Evolutionary conservation across 2,888 invertebrate species (phyloP).

Genomic region (Philereme transversata): DNA sequence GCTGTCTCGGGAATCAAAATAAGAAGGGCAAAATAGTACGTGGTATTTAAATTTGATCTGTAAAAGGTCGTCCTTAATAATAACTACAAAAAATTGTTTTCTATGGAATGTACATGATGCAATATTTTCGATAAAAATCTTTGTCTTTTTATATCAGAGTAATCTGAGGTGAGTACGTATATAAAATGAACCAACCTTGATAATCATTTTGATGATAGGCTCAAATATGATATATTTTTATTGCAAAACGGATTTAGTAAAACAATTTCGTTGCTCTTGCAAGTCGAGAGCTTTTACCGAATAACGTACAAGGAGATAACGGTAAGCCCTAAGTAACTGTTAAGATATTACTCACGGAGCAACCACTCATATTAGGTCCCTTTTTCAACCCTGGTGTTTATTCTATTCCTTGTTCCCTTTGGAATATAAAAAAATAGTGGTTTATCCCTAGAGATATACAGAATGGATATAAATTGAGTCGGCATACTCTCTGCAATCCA

Average conservation of each 20-base stretch:
- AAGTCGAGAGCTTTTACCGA: conserved; percentile 16
- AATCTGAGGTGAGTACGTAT: neutral
- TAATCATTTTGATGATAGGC: neutral
- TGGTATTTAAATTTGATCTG: too few species aligned
- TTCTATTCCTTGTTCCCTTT: conserved; percentile 4
- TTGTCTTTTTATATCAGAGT: too few species aligned
- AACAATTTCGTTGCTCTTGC: conserved; percentile 23
- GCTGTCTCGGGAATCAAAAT: too few species aligned
- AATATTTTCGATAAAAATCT: too few species aligned
- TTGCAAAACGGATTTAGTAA: conserved; percentile 13
- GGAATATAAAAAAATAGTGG: neutral
- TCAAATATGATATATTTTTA: conserved; percentile 13
- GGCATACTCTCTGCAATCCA: too few species aligned
- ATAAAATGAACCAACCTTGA: neutral
- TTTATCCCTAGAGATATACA: too few species aligned
- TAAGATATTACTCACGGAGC: conserved; percentile 17
- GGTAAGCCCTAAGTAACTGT: conserved; percentile 19
- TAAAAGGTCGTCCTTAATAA: too few species aligned
- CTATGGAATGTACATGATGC: too few species aligned
- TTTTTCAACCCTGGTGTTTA: conserved; percentile 9
- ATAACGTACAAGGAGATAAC: conserved; percentile 18
- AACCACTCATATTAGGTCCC: conserved; percentile 10
- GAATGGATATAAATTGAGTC: too few species aligned
- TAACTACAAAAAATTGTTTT: too few species aligned
- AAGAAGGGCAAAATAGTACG: too few species aligned